Conservation (phyloP, 2,113 vertebrate species). For the Puntigrus tetrazona region DNA sequence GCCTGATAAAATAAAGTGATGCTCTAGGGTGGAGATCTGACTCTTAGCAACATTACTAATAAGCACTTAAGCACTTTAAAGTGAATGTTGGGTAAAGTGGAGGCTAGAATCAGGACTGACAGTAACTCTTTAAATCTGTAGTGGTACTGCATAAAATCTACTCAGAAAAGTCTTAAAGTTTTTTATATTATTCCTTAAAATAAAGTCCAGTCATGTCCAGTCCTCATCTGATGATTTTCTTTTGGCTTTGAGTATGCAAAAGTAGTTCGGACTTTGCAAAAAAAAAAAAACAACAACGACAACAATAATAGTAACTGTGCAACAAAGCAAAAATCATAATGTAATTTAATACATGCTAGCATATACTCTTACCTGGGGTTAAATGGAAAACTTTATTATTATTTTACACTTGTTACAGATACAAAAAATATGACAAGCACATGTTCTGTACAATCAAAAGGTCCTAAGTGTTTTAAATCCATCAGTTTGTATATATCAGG, state of each 20-base stretch:
- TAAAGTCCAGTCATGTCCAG: background rate
- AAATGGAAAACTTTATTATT: background rate
- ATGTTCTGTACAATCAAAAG: background rate
- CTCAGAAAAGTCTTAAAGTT: background rate
- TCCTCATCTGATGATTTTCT: background rate
- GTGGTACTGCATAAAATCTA: background rate
- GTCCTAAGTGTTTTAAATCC: background rate
- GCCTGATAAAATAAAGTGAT: conserved; percentile 16
- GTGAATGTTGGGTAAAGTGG: conserved; percentile 8
- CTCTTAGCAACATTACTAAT: conserved; percentile 25
- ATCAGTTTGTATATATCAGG: background rate
- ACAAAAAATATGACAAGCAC: background rate
- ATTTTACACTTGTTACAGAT: background rate
- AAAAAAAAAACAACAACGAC: no score
- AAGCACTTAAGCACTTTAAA: conserved; percentile 14
- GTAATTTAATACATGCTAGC: background rate
- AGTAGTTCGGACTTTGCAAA: background rate
- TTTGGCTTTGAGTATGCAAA: background rate
- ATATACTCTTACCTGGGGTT: no score
- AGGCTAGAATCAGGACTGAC: background rate
- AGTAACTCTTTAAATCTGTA: background rate
- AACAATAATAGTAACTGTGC: background rate
- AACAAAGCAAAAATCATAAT: background rate
- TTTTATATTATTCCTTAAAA: no score
- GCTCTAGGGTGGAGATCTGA: conserved; percentile 1